Percentiles rank a stretch among this genome's conserved stretches.
Evolutionary conservation across 2,797 vertebrate genomes (phyloP).

Genomic region (Enteromius unitaeniatus): DNA sequence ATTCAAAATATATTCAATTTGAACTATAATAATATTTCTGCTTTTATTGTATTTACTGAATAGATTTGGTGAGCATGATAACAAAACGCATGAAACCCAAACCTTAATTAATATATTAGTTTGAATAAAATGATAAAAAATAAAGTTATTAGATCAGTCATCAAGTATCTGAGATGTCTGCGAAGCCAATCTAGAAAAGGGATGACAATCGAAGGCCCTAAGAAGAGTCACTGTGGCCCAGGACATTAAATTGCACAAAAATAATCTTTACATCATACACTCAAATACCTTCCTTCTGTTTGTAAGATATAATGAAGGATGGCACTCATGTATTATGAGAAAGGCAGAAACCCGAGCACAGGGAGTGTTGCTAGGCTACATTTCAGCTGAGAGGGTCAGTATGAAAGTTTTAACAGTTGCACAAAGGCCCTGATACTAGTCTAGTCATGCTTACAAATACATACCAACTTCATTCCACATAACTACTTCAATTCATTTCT

Average conservation of each 20-base stretch:
- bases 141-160: not conserved
- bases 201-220: not conserved
- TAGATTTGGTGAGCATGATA: not conserved
- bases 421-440: slow-evolving; percentile 1
- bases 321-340: slow-evolving; percentile 79
- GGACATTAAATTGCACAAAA: not conserved
- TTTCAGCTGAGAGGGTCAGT: slow-evolving; percentile 73
- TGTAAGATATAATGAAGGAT: slow-evolving; percentile 46
- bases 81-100: not conserved
- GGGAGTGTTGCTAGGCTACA: slow-evolving; percentile 81
- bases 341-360: slow-evolving; percentile 85
- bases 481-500: not conserved
- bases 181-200: not conserved
- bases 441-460: slow-evolving; percentile 12
- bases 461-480: not conserved
- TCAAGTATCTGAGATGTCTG: not conserved
- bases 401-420: slow-evolving; percentile 85
- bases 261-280: not conserved
- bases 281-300: not conserved
- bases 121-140: not conserved
- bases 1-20: not conserved
- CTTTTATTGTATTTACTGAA: not conserved
- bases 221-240: not conserved
- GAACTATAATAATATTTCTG: not conserved
- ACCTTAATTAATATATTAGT: not conserved